Percentiles rank a stretch among this genome's conserved stretches.
Evolutionary conservation across 2,797 vertebrate genomes (phyloP).

Genomic region (Characodon lateralis): DNA sequence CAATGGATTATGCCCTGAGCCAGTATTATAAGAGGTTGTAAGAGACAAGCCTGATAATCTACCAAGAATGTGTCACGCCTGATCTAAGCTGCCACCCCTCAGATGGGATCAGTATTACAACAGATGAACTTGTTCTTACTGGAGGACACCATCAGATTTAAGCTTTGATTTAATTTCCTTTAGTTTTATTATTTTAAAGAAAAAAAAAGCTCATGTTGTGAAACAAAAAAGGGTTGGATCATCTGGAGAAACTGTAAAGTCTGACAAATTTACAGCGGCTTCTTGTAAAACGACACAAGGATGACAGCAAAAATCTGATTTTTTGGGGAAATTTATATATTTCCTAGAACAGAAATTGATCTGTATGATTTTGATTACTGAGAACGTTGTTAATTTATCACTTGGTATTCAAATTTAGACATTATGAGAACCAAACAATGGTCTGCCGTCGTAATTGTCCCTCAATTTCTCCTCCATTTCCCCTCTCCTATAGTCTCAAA

Average conservation of each 20-base stretch:
- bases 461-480: conserved; percentile 15
- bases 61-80: conserved; percentile 66
- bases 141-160: conserved; percentile 22
- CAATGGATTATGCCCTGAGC: conserved; percentile 58
- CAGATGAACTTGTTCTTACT: conserved; percentile 58
- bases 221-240: conserved; percentile 6
- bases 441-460: background rate
- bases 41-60: conserved; percentile 70
- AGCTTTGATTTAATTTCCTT: conserved; percentile 18
- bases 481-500: conserved; percentile 4
- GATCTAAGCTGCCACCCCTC: conserved; percentile 65
- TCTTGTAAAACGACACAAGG: conserved; percentile 17
- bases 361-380: conserved; percentile 19
- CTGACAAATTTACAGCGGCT: background rate
- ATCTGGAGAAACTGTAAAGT: conserved; percentile 12
- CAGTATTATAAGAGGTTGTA: conserved; percentile 64
- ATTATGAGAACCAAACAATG: conserved; percentile 14
- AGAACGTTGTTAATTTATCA: conserved; percentile 35
- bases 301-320: conserved; percentile 11
- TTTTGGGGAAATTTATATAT: conserved; percentile 12
- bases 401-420: conserved; percentile 24
- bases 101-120: conserved; percentile 54
- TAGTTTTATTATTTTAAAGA: conserved; percentile 9
- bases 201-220: conserved; percentile 12
- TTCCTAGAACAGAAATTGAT: conserved; percentile 15